Evolutionary conservation across 2,797 vertebrate genomes (phyloP).

Genomic region (Falco columbarius): DNA sequence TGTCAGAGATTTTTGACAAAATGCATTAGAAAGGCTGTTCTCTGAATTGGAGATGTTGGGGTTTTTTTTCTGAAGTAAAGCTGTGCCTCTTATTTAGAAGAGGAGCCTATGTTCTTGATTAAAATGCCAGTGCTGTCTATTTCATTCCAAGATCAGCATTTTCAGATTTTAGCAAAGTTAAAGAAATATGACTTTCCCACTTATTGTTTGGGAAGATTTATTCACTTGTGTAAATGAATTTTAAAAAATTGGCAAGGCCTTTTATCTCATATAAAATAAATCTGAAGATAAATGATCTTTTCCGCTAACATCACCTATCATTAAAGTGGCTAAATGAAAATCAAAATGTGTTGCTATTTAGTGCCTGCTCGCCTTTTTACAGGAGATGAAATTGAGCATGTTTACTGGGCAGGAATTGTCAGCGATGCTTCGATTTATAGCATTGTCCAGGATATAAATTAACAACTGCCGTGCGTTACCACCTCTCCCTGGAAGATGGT

Average conservation of each 20-base stretch:
- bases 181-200: conserved; percentile 67
- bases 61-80: conserved; percentile 27
- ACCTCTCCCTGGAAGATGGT: not conserved
- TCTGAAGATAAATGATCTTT: conserved; percentile 67
- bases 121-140: conserved; percentile 50
- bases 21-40: not conserved
- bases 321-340: conserved; percentile 74
- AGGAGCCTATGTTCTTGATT: conserved; percentile 34
- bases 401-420: conserved; percentile 66
- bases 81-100: conserved; percentile 28
- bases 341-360: conserved; percentile 68
- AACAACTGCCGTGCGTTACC: not conserved
- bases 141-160: conserved; percentile 64
- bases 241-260: conserved; percentile 63
- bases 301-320: conserved; percentile 63
- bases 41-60: not conserved
- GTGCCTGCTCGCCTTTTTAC: conserved; percentile 34
- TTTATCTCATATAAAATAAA: conserved; percentile 53
- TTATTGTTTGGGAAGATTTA: conserved; percentile 72
- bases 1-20: conserved; percentile 46
- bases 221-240: conserved; percentile 71
- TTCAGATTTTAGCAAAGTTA: conserved; percentile 63
- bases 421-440: conserved; percentile 35
- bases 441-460: conserved; percentile 29
- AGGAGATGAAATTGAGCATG: conserved; percentile 59